phyloP scores from a whole-genome alignment of 2,797 vertebrate genomes.

The Naso thynnoides region DNA sequence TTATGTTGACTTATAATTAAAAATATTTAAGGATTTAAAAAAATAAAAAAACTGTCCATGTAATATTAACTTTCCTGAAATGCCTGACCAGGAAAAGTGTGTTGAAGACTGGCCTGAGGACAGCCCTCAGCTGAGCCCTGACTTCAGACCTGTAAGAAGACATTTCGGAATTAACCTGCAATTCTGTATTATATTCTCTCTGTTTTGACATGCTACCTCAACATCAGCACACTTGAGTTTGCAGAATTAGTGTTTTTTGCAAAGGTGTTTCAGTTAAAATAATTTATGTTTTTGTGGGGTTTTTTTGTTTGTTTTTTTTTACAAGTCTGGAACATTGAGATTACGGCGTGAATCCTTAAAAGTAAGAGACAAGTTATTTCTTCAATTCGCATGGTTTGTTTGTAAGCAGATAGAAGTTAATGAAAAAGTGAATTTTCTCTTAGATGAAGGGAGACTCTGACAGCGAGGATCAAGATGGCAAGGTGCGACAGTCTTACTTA shows the following conservation, averaged over 20 bases:
- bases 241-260: neutral
- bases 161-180: neutral
- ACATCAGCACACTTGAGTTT: neutral
- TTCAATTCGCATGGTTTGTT: neutral
- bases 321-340: slow-evolving; percentile 76
- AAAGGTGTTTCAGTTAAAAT: neutral
- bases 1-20: neutral
- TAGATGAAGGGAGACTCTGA: slow-evolving; percentile 52
- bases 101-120: slow-evolving; percentile 87
- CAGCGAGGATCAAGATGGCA: slow-evolving; percentile 60
- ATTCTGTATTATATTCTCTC: neutral
- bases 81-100: slow-evolving; percentile 78
- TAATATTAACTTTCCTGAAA: slow-evolving; percentile 15
- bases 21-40: neutral
- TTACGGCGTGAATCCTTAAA: slow-evolving; percentile 78
- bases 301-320: neutral
- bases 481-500: slow-evolving; percentile 46
- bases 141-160: slow-evolving; percentile 82
- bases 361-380: slow-evolving; percentile 40
- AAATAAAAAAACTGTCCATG: neutral
- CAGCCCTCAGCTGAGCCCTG: slow-evolving; percentile 75
- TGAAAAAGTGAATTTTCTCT: neutral
- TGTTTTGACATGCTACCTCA: neutral
- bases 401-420: neutral
- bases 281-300: accelerated